Evolutionary conservation across 2,888 invertebrate genomes (phyloP).

Genomic region (Cosmia trapezina): DNA sequence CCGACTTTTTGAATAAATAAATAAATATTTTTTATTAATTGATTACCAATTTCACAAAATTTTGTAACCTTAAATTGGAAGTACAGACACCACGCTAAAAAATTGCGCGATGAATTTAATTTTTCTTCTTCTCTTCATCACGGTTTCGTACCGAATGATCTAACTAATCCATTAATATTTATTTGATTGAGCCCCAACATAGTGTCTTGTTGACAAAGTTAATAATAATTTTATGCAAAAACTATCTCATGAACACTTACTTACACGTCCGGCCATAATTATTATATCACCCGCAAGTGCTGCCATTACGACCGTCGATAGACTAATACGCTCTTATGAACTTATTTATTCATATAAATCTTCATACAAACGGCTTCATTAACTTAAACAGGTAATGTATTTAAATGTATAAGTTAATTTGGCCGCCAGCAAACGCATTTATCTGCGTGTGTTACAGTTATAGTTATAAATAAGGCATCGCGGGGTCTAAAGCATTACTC

Average conservation of each 20-base stretch:
- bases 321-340: constrained; percentile 60
- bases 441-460: constrained; percentile 85
- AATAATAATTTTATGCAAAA: constrained; percentile 43
- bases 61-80: not conserved
- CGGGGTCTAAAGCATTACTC: constrained; percentile 79
- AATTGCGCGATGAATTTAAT: no score
- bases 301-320: constrained; percentile 50
- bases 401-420: constrained; percentile 72
- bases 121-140: not conserved
- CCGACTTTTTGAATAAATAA: no score
- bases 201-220: not conserved
- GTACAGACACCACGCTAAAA: not conserved
- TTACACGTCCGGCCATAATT: constrained; percentile 58
- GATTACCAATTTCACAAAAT: no score
- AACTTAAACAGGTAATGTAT: constrained; percentile 64
- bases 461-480: constrained; percentile 81
- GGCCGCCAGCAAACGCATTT: constrained; percentile 76
- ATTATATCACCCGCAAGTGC: constrained; percentile 50
- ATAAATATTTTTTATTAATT: no score
- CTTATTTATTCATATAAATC: constrained; percentile 67
- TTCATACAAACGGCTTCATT: constrained; percentile 72
- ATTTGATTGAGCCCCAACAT: not conserved
- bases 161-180: not conserved
- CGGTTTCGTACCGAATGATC: not conserved
- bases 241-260: constrained; percentile 18